Base-by-base conservation (phyloP, 2,797 vertebrate genomes). In the Gambusia yucatana region DNA sequence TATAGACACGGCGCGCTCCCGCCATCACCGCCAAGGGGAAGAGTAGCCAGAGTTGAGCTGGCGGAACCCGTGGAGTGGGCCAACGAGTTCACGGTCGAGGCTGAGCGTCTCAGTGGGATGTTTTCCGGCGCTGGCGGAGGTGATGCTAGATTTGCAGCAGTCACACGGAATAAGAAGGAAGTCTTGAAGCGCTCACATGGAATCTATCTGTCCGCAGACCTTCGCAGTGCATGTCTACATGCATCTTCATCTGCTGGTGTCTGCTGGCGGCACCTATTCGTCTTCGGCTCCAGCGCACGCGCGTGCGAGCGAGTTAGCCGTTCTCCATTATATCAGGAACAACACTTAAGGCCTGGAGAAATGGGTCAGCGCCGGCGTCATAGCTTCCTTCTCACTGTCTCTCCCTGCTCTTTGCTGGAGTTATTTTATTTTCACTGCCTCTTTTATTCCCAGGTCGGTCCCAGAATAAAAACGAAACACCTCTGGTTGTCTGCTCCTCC, bases 331-430 rank as follows among this genome's bases (percentile, higher is more conserved):
- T 90, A 90, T 92, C 92, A 90, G 88, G 86, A 86, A 77, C 86
- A 86, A 86, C 82, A 93, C 91, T 91, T 84, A 86, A 90, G 87
- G 93, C 92, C 94, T 90, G 84, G 84, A 94, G 95, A 96, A 96
- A 94, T 96, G 92, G 94, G 95, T 95, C 94, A 96, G 81, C 77
- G 69, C 80, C 86, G 87, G 88, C 75, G 84, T 86, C 36, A 72
- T 79, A 82, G 80, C n/a, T 79, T 84, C 87, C 91, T 82, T 87
- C 88, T 80, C 84, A 67, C 86, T 82, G 87, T 92, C 88, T 88
- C 80, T 88, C 77, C 39, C 78, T 82, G 83, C 89, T 86, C 85
- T 85, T 84, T 84, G 63, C 84, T 88, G 84, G 36, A 83, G 79
- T 86, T 73, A 85, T 84, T 83, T 83, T 63, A 77, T 74, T 77